These are phyloP conservation scores for Vanessa tameamea DNA, from an alignment of 1,140 invertebrate genomes.

Conservation along the genomic window DNA sequence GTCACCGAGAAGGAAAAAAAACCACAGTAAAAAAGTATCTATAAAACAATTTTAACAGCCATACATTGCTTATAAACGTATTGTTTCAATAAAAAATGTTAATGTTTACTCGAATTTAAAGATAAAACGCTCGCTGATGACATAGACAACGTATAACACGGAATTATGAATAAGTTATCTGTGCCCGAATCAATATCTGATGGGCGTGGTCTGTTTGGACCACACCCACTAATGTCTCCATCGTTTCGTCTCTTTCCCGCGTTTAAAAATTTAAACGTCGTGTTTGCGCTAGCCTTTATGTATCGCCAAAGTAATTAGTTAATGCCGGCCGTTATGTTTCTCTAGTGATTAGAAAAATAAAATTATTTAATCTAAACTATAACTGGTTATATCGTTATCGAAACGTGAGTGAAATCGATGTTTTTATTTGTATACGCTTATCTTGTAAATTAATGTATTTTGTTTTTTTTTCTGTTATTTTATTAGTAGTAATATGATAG, in stretches of 20 bases:
- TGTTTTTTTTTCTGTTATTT: too few relatives aligned
- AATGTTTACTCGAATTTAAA: slow-evolving; percentile 1
- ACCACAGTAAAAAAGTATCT: too few relatives aligned
- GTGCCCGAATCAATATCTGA: slow-evolving; percentile 6
- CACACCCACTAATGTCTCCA: not conserved
- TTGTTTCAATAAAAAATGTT: not conserved
- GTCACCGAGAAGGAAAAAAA: too few relatives aligned
- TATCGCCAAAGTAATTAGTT: not conserved
- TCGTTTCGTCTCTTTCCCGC: not conserved
- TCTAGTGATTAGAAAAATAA: too few relatives aligned
- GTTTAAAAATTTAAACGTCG: slow-evolving; percentile 9
- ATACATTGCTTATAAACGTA: too few relatives aligned
- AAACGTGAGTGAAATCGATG: too few relatives aligned
- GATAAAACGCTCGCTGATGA: not conserved
- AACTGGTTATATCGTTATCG: too few relatives aligned
- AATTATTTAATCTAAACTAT: too few relatives aligned
- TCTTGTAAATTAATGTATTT: too few relatives aligned
- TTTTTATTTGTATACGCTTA: too few relatives aligned
- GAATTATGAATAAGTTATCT: slow-evolving; percentile 9
- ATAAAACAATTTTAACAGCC: too few relatives aligned
- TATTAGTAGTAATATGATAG: too few relatives aligned
- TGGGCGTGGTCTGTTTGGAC: not conserved
- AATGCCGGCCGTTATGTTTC: not conserved
- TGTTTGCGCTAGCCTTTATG: slow-evolving; percentile 1
- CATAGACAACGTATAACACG: not conserved